Percentiles rank a stretch among this genome's conserved stretches.
Evolutionary conservation across 37 sponge, comb jelly and placozoan genomes (phyloP).

Genomic region (Trichoplax adhaerens): DNA sequence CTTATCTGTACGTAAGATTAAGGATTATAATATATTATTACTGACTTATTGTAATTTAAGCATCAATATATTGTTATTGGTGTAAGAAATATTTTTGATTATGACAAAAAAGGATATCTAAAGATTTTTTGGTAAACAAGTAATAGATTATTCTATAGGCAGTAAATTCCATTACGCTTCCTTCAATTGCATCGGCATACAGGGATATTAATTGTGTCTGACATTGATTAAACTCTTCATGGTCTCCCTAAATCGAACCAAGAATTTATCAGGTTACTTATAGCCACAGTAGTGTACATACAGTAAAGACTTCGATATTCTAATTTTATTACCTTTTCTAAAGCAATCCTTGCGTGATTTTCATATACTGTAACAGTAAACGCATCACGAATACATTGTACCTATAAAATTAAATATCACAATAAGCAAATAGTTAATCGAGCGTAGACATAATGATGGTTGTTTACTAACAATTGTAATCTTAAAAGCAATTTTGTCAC

Average conservation of each 20-base stretch:
- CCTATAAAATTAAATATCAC: conserved; percentile 14
- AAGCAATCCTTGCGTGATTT: conserved; percentile 82
- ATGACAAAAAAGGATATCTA: conserved; percentile 26
- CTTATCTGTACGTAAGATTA: too few species aligned
- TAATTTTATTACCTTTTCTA: conserved; percentile 49
- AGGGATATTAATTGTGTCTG: conserved; percentile 75
- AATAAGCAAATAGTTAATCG: too few species aligned
- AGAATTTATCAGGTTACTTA: not conserved
- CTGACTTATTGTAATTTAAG: too few species aligned
- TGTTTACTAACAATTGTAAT: too few species aligned
- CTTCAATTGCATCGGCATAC: conserved; percentile 32
- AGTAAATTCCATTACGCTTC: conserved; percentile 56
- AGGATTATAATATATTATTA: too few species aligned
- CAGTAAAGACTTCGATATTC: not conserved
- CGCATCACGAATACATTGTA: conserved; percentile 70
- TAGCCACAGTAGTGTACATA: not conserved
- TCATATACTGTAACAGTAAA: conserved; percentile 95
- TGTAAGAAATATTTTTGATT: not conserved
- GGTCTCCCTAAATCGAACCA: conserved; percentile 42
- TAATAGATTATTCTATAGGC: conserved; percentile 83
- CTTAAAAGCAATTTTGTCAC: too few species aligned
- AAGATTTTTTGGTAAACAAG: conserved; percentile 61
- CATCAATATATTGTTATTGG: conserved; percentile 15
- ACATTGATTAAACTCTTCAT: conserved; percentile 93
- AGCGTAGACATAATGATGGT: too few species aligned